Base-by-base conservation (phyloP, 2,888 invertebrate species). In the Metallyticus violacea region DNA sequence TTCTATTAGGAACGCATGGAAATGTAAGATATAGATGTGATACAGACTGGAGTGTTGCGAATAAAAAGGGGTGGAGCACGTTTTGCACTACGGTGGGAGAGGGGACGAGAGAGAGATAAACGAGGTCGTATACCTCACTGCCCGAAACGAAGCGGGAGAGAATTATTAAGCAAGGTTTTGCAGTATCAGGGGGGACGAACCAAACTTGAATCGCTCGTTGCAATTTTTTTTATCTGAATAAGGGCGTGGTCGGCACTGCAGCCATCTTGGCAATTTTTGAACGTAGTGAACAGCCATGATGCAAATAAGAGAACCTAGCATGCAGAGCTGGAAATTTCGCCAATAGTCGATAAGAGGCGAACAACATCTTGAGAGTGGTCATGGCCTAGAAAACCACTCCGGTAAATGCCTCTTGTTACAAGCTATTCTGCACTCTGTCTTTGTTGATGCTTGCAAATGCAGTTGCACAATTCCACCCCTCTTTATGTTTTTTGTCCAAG, bases 321-420 rank as follows among this genome's bases (percentile, higher is more conserved):
- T 28, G 77, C 22, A 6, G 15, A 7, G 9, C n/a, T 77, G 28
- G 28, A 26, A 26, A 77, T 26, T 83, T 83, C 83, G 83, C 83
- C 83, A 83, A 83, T 83, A 77, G 83, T 28, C n/a, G 77, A 77
- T 77, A 6, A 83, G 83, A 83, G 15, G 25, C 28, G 76, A 6
- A n/a, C 7, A 6, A 77, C 77, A 22, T 83, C 83, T 83, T 83
- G 83, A 83, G 83, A 83, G 77, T 83, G 83, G 83, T 83, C 83
- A 83, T n/a, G 83, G n/a, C n/a, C n/a, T n/a, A n/a, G n/a, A n/a
- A n/a, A n/a, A n/a, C n/a, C n/a, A n/a, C n/a, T n/a, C n/a, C n/a
- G n/a, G n/a, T n/a, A n/a, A n/a, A n/a, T n/a, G n/a, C n/a, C 22
- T 15, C 40, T 62, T 62, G 15, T 62, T 62, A 62, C 0, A 62